Base-by-base conservation (phyloP, 1,140 invertebrate species). In the Rhyzopertha dominica region DNA sequence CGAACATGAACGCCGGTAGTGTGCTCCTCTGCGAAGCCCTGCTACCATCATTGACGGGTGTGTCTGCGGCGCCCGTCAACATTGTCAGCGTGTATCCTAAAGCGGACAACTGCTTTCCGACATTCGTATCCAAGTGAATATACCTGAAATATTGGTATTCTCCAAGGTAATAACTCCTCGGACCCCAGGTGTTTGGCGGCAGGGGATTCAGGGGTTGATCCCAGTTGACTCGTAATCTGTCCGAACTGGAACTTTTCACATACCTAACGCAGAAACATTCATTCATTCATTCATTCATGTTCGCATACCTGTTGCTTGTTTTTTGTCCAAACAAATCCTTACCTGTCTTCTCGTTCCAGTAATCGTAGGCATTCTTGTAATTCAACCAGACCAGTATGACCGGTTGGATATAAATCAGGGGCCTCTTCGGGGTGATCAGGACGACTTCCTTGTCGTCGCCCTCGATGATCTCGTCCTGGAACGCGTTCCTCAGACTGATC, bases 351-450 rank as follows among this genome's bases (percentile, higher is more conserved):
- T 97, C 94, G 52, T 92, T 95, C 94, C 95, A 98, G 70, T 97
- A 98, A 63, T 98, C 94, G 61, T 98, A 98, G 0, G 95, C 94
- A 70, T 96, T 97, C 70, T 96, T 96, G 63, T 98, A 98, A 71
- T 97, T 98, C 29, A 98, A 71, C 94, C 94, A 98, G 5, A 98
- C 93, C 1, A 98, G 75, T 47, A 98, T 95, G 55, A 93, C 80
- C 0, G 95, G 95, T 69, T 98, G 94, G 24, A 96, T 84, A 66
- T 95, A 96, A 41, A 98, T 84, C 31, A 97, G 74, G 0, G 95
- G 95, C 36, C 93, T 72, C 57, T 87, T 90, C 1, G 97, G 68
- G 0, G 87, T 92, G 30, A 98, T 92, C 9, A 97, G 71, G 7
- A 98, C 85, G 4, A 96, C 87, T 71, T 97, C 94, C 61, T 95